Evolutionary conservation across 2,113 vertebrate genomes (phyloP).

Genomic region (Cryptotis parvus): DNA sequence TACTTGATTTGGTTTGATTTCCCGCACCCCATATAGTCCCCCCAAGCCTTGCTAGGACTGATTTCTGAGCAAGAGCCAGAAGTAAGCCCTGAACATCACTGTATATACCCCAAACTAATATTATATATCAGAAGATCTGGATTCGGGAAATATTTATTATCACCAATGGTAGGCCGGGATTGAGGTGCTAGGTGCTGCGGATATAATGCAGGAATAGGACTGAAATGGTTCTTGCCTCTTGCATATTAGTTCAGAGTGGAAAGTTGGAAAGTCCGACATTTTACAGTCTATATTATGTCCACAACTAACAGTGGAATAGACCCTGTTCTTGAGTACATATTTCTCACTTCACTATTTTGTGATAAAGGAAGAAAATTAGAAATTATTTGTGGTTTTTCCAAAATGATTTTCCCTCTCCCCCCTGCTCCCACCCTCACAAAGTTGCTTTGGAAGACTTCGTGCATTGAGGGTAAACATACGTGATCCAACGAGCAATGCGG

Average conservation of each 20-base stretch:
- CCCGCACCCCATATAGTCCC: no score
- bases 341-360: constrained; percentile 19
- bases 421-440: not conserved
- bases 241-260: not conserved
- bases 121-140: not conserved
- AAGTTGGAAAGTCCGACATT: no score
- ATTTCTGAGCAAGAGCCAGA: no score
- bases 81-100: no score
- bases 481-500: not conserved
- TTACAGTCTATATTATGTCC: constrained; percentile 2
- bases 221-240: constrained; percentile 3
- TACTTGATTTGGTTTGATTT: no score
- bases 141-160: constrained; percentile 18
- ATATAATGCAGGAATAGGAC: not conserved
- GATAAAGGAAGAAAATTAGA: constrained; percentile 30
- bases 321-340: not conserved
- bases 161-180: not conserved
- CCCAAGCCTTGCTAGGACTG: no score
- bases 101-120: no score
- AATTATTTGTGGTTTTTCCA: constrained; percentile 44
- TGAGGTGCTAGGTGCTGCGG: not conserved
- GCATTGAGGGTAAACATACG: not conserved
- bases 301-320: not conserved
- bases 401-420: not conserved
- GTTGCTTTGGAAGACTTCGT: not conserved